phyloP scores from a whole-genome alignment of 2,797 vertebrate species.

The Neopelma chrysocephalum region DNA sequence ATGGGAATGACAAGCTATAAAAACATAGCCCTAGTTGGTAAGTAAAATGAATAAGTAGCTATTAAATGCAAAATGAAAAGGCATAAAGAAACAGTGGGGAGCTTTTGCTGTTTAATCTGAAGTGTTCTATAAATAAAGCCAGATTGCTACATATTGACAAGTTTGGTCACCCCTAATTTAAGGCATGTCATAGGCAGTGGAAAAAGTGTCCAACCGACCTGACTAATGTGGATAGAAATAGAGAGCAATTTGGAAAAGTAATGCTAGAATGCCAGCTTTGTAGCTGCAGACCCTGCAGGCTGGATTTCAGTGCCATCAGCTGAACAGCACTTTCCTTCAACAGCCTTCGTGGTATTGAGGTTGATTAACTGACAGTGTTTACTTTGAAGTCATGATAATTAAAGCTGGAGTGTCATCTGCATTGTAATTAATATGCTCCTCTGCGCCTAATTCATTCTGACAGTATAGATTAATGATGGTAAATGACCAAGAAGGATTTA shows the following conservation, averaged over 20 bases:
- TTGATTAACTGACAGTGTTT: not conserved
- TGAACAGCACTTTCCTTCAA: not conserved
- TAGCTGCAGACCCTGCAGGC: not conserved
- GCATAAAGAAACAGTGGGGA: conserved; percentile 10
- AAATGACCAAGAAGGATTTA: conserved; percentile 45
- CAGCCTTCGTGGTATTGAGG: not conserved
- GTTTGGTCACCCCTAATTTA: conserved; percentile 41
- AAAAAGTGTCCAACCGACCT: conserved; percentile 39
- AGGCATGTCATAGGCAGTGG: not conserved
- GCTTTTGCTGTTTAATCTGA: conserved; percentile 31
- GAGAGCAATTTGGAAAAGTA: not conserved
- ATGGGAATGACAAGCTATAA: conserved; percentile 21
- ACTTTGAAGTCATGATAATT: conserved; percentile 28
- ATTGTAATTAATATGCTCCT: conserved; percentile 27
- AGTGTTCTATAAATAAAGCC: conserved; percentile 52
- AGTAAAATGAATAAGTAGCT: conserved; percentile 53
- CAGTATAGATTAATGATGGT: conserved; percentile 57
- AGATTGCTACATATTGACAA: conserved; percentile 10
- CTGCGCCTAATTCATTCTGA: conserved; percentile 48
- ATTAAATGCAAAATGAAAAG: conserved; percentile 48
- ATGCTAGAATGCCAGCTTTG: not conserved
- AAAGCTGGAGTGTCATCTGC: conserved; percentile 28
- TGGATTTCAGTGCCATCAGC: not conserved
- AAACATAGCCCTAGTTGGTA: conserved; percentile 25
- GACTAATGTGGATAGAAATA: conserved; percentile 39